Percentiles rank a stretch among this genome's conserved stretches.
phyloP scores from a whole-genome alignment of 2,888 invertebrate species.

The Ectropis crepuscularia region DNA sequence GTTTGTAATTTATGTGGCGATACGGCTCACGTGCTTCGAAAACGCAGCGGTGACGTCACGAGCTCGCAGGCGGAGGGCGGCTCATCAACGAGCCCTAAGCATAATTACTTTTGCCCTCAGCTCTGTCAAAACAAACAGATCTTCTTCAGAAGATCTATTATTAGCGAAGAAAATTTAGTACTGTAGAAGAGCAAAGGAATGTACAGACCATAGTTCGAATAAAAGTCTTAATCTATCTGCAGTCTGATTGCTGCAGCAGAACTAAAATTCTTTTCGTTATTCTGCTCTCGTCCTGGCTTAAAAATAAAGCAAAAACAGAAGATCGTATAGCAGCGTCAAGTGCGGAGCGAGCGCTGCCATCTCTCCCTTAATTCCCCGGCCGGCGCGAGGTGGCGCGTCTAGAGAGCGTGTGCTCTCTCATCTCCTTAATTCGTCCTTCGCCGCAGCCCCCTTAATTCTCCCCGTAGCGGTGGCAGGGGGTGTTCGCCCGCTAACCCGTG shows the following conservation, averaged over 20 bases:
- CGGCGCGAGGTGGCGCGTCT: conserved; percentile 76
- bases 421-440: conserved; percentile 85
- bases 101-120: conserved; percentile 39
- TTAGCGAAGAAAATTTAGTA: too few relatives aligned
- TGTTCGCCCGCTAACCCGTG: conserved; percentile 81
- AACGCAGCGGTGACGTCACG: conserved; percentile 76
- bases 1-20: conserved; percentile 79
- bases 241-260: conserved; percentile 1
- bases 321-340: conserved; percentile 39
- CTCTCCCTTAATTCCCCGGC: conserved; percentile 74
- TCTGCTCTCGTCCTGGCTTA: conserved; percentile 23
- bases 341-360: conserved; percentile 40
- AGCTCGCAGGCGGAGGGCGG: conserved; percentile 55
- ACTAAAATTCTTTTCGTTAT: conserved; percentile 28
- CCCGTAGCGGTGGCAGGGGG: conserved; percentile 71
- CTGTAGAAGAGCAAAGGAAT: too few relatives aligned
- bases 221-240: conserved; percentile 1
- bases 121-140: conserved; percentile 29
- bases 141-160: too few relatives aligned
- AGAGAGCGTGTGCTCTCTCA: conserved; percentile 84
- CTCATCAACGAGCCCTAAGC: conserved; percentile 35
- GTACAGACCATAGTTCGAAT: not conserved
- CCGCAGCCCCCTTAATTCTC: conserved; percentile 81
- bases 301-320: conserved; percentile 40
- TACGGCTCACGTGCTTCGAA: conserved; percentile 76